Conservation (phyloP, 37 sponge, comb jelly and placozoan species). For the Theonella swinhoei region DNA sequence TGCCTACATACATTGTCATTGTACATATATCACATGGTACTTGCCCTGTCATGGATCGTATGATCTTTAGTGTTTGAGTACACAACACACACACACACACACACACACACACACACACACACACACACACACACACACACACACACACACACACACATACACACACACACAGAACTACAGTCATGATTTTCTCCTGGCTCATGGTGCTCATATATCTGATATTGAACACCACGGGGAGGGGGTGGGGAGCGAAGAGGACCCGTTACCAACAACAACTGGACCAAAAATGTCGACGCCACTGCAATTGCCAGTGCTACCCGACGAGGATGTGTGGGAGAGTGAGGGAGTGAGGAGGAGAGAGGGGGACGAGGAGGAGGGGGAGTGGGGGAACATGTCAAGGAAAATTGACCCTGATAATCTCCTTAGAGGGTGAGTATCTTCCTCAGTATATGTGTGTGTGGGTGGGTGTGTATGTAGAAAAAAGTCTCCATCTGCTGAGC, state of each 20-base stretch:
- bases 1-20: too few species aligned
- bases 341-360: not conserved
- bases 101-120: too few species aligned
- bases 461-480: too few species aligned
- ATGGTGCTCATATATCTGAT: not conserved
- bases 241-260: not conserved
- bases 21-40: too few species aligned
- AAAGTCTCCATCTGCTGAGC: too few species aligned
- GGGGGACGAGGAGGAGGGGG: constrained; percentile 8
- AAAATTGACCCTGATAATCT: constrained; percentile 48
- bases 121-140: too few species aligned
- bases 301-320: not conserved
- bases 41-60: too few species aligned
- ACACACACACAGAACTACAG: not conserved
- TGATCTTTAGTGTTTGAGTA: too few species aligned
- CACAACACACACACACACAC: too few species aligned
- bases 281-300: not conserved
- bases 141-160: too few species aligned
- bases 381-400: constrained; percentile 17
- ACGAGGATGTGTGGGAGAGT: not conserved
- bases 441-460: constrained; percentile 11
- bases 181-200: not conserved
- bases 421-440: constrained; percentile 8
- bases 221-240: not conserved
- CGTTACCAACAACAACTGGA: not conserved